Base-by-base conservation (phyloP, 1,140 invertebrate genomes). In the Solen grandis region DNA sequence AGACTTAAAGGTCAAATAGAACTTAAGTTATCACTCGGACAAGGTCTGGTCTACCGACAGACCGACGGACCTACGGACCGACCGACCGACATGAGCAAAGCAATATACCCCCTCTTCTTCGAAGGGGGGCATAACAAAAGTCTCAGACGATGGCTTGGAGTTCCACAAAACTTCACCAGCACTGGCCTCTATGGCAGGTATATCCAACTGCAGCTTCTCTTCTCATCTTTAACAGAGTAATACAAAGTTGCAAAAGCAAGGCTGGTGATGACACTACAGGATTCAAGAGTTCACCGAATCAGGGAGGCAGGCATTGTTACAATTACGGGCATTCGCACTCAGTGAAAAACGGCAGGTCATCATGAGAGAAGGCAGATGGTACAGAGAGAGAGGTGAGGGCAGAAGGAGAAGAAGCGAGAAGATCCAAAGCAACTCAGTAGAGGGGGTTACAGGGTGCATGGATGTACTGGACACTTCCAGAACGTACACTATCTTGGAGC, bases 171-270 rank as follows among this genome's bases (percentile, higher is more conserved):
- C 25, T 79, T 82, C 35, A 70, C 73, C 59, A 36, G 16, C 14
- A 22, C 79, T 19, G 62, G 76, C 1, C 52, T 80, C 29, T 83
- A 83, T 29, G 59, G 75, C 41, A 55, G 35, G 31, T 36, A 62
- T 69, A 35, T 57, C 38, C 74, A 83, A 36, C 57, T 74, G 1
- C 70, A 80, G 33, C 55, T 75, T 19, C 81, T 70, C 13, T 27
- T 75, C 13, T 69, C 55, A 65, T 77, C 65, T 2, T 33, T 78
- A 29, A 52, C 38, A 29, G 59, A 72, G 46, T 25, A 78, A 33
- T 83, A 54, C 19, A 83, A 77, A 60, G 33, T 72, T 16, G 66
- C 10, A 19, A 75, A 65, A 52, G 25, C 52, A 35, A 14, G 68
- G 5, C 41, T 70, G 16, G 19, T 38, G 46, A 41, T 72, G 25